These are phyloP conservation scores for Synanthedon myopaeformis DNA, from an alignment of 2,888 invertebrate species.

Conservation along the genomic window DNA sequence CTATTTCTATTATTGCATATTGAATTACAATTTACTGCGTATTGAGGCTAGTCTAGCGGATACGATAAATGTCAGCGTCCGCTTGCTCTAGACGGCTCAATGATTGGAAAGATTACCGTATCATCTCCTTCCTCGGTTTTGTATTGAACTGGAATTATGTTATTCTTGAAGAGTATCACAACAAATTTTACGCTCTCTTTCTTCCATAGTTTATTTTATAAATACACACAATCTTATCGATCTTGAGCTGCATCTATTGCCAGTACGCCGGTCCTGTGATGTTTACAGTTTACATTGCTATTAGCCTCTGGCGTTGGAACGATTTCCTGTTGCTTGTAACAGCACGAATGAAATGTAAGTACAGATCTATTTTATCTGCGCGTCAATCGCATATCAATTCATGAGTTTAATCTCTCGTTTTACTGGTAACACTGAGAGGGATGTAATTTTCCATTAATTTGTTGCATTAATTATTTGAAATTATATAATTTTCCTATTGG, in stretches of 20 bases:
- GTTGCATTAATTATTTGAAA: no score
- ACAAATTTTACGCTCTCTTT: not conserved
- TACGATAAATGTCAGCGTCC: conserved; percentile 5
- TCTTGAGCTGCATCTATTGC: not conserved
- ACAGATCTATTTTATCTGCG: no score
- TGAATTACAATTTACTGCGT: not conserved
- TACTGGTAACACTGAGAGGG: no score
- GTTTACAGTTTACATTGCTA: conserved; percentile 26
- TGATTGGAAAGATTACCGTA: conserved; percentile 1
- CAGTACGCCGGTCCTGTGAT: conserved; percentile 8
- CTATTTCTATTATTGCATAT: not conserved
- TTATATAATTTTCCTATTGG: no score
- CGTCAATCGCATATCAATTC: no score
- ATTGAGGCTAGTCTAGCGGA: conserved; percentile 2
- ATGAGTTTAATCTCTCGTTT: no score
- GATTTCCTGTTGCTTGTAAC: conserved; percentile 28
- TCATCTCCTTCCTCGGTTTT: conserved; percentile 1
- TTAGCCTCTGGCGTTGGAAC: conserved; percentile 30
- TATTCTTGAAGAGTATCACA: no score
- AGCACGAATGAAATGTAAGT: not conserved
- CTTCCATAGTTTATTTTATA: not conserved
- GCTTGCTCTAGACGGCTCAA: conserved; percentile 1
- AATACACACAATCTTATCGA: not conserved
- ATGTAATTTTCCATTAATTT: no score
- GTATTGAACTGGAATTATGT: no score